Evolutionary conservation across 2,888 invertebrate species (phyloP).

Genomic region (Lasioglossum vierecki): DNA sequence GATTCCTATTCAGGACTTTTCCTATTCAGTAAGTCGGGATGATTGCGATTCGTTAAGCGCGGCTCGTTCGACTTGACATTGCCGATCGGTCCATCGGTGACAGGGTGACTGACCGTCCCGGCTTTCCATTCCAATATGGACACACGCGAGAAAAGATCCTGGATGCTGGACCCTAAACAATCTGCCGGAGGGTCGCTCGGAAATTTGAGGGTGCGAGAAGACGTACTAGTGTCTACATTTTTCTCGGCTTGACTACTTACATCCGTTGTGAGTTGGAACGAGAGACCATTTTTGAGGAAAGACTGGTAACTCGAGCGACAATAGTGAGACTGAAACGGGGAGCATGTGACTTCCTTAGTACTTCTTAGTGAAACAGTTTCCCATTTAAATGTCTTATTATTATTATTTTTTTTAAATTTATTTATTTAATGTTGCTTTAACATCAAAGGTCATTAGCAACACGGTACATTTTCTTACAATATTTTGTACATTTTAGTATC

Average conservation of each 20-base stretch:
- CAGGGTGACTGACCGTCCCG: conserved; percentile 47
- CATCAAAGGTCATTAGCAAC: too few relatives aligned
- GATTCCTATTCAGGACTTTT: conserved; percentile 40
- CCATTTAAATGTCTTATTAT: too few relatives aligned
- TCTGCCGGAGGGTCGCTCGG: not conserved
- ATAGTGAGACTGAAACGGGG: not conserved
- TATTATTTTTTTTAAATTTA: too few relatives aligned
- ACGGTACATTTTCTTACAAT: too few relatives aligned
- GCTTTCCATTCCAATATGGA: not conserved
- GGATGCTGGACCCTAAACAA: not conserved
- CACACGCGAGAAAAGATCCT: not conserved
- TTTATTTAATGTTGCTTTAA: too few relatives aligned
- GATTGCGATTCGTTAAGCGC: conserved; percentile 41
- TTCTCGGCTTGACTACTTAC: not conserved
- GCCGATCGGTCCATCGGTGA: conserved; percentile 37
- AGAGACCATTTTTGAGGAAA: not conserved
- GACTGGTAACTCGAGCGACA: not conserved
- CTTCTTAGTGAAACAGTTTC: too few relatives aligned
- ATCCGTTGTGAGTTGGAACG: too few relatives aligned
- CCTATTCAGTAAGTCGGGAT: conserved; percentile 32
- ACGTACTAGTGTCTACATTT: not conserved
- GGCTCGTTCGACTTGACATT: conserved; percentile 30
- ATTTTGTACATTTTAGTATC: too few relatives aligned
- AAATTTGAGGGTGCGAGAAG: not conserved
- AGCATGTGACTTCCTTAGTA: not conserved